Evolutionary conservation across 2,113 vertebrate species (phyloP), one percentile per base, ranked within the genome.

Genomic region (Cynocephalus volans): DNA sequence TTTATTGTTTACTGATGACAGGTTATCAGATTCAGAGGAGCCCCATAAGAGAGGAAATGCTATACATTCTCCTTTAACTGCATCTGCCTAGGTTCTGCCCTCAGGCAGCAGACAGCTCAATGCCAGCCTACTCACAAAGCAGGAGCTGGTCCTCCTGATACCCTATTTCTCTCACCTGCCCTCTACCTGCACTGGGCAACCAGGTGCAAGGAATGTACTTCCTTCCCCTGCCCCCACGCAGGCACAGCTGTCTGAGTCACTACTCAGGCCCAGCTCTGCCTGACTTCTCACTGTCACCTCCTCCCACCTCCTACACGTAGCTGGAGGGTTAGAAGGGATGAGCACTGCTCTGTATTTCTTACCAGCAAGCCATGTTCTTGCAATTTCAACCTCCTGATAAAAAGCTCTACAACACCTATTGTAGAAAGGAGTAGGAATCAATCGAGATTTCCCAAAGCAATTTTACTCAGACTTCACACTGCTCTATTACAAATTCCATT

Each of bases 391-490:
- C 86, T 96, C 83, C 88, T 24, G 90, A 62, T 80, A 69, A 80
- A 88, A 93, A 92, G 93, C 89, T 85, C 92, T 36, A 5, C 62
- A 36, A n/a, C 72, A 95, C 93, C 94, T 93, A 88, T 17, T 80
- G 92, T 13, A 54, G 89, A 54, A 52, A 83, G 56, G 77, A 93
- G 87, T 64, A 88, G 89, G 96, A 96, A 90, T 94, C 94, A 85
- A 83, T 17, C 50, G 79, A 52, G 69, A 93, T 69, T 96, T 33
- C 50, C 80, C 6, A 2, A 19, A 88, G 87, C 85, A 95, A 95
- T 92, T 91, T 80, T 41, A 58, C 80, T 85, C 15, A 6, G 56
- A 75, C 26, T 82, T 96, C 92, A 87, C 48, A 56, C 72, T 24
- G 77, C 89, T 97, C 85, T 92, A 36, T 79, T 79, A 70, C 90